Percentiles rank a stretch among this genome's conserved stretches.
Conservation (phyloP, 2,888 invertebrate genomes). For the Creontiades dilutus region DNA sequence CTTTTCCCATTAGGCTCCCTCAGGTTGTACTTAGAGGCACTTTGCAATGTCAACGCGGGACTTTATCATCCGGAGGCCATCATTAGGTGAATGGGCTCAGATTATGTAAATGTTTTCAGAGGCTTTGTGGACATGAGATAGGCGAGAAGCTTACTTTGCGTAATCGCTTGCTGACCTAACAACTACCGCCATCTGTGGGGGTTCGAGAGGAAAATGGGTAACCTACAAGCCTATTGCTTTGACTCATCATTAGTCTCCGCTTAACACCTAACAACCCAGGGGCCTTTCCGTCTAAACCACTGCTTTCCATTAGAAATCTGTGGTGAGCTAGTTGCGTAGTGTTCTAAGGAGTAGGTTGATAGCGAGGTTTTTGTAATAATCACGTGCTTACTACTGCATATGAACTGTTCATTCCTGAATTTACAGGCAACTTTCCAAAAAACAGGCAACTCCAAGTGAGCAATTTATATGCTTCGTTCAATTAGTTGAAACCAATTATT, state of each 20-base stretch:
- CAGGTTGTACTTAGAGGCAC: neutral
- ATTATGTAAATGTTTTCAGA: constrained; percentile 51
- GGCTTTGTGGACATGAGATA: constrained; percentile 55
- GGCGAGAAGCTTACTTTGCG: constrained; percentile 35
- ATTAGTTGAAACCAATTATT: too few species aligned
- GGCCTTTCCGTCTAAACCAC: neutral
- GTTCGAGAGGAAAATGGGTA: constrained; percentile 13
- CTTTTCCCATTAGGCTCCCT: neutral
- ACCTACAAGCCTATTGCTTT: constrained; percentile 17
- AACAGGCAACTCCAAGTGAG: too few species aligned
- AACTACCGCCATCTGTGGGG: constrained; percentile 2
- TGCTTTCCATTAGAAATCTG: too few species aligned
- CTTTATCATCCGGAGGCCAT: neutral
- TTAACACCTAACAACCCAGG: neutral
- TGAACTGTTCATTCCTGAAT: too few species aligned
- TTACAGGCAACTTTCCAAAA: too few species aligned
- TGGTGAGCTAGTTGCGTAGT: too few species aligned
- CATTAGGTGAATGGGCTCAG: constrained; percentile 41
- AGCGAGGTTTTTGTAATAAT: too few species aligned
- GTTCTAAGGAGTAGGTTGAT: too few species aligned
- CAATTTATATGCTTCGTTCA: too few species aligned
- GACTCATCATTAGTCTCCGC: constrained; percentile 16
- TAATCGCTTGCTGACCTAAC: constrained; percentile 43
- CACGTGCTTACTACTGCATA: too few species aligned
- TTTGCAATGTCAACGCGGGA: constrained; percentile 17